A percentile compares a stretch with the other conserved stretches of the same genome.
phyloP scores from a whole-genome alignment of 1,140 invertebrate genomes.

The Homarus americanus region DNA sequence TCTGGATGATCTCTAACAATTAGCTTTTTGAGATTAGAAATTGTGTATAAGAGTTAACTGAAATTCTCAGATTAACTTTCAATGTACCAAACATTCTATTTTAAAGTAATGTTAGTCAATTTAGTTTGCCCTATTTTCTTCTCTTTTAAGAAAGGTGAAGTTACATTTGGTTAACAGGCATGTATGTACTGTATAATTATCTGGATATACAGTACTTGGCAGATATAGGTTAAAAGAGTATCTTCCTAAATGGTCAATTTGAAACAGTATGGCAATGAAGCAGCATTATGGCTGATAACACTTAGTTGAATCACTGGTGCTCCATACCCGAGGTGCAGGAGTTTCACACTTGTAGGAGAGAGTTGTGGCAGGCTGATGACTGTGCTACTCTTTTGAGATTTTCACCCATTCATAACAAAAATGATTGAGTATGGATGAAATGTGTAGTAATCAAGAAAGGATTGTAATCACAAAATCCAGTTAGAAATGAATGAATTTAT shows the following conservation, averaged over 20 bases:
- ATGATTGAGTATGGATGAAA: too few species aligned
- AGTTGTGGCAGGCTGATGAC: too few species aligned
- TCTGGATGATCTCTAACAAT: neutral
- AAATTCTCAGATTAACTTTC: neutral
- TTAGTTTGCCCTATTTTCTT: neutral
- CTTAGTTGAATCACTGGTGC: too few species aligned
- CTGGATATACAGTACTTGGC: too few species aligned
- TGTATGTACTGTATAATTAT: neutral
- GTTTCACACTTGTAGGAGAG: too few species aligned
- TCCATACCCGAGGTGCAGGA: too few species aligned
- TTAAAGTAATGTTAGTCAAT: neutral
- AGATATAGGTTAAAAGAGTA: neutral
- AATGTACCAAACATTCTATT: neutral
- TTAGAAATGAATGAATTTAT: too few species aligned
- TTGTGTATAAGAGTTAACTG: neutral
- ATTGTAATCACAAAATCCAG: too few species aligned
- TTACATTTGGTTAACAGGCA: neutral
- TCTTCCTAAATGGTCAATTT: neutral
- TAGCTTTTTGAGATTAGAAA: neutral
- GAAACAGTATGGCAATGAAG: neutral
- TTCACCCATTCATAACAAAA: too few species aligned
- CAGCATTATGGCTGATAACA: too few species aligned
- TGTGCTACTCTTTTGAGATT: too few species aligned
- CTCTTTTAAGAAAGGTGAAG: neutral
- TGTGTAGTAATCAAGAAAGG: too few species aligned